These are phyloP conservation scores for Argyra leucocephala DNA, from an alignment of 2,888 invertebrate genomes.

Conservation along the genomic window DNA sequence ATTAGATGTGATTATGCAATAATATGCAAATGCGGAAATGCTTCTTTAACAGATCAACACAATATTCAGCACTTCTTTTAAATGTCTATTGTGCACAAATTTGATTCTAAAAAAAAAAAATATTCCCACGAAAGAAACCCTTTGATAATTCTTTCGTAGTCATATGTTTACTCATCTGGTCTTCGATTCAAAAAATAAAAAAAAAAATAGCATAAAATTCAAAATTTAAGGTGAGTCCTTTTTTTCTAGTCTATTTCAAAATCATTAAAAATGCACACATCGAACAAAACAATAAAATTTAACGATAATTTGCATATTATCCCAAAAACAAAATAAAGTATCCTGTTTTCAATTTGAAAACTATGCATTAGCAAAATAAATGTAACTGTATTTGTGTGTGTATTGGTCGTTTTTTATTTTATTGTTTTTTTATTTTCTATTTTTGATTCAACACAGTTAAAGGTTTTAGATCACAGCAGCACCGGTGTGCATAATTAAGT, in stretches of 20 bases:
- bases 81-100: no score
- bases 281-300: no score
- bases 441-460: no score
- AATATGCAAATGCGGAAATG: neutral
- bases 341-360: neutral
- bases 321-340: no score
- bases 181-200: neutral
- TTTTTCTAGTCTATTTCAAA: neutral
- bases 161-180: neutral
- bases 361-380: no score
- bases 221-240: neutral
- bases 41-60: neutral
- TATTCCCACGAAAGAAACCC: neutral
- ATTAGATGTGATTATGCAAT: neutral
- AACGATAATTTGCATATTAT: neutral
- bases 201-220: neutral
- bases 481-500: neutral
- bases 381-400: no score
- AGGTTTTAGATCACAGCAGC: neutral
- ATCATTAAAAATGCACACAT: neutral
- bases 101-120: neutral
- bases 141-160: neutral
- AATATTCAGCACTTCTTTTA: no score
- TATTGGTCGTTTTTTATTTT: no score
- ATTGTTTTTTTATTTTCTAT: no score